Percentiles rank a stretch among this genome's conserved stretches.
These are phyloP conservation scores for Drosophila ananassae DNA, from an alignment of 1,140 invertebrate species.

Conservation along the genomic window DNA sequence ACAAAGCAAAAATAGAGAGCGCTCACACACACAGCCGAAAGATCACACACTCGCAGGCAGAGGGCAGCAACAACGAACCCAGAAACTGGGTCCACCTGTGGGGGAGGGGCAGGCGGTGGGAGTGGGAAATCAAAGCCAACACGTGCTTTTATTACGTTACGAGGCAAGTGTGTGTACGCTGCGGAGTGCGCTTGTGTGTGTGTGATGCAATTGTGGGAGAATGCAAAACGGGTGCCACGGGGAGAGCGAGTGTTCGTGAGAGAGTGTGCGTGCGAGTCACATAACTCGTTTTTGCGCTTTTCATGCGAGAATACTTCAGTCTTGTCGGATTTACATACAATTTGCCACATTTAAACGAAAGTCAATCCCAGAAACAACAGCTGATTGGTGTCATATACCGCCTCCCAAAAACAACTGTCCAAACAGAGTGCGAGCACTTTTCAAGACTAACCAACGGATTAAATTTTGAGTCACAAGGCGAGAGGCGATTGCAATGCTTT, in stretches of 20 bases:
- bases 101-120: background rate
- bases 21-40: slow-evolving; percentile 20
- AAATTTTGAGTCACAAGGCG: no score
- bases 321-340: background rate
- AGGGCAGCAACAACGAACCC: slow-evolving; percentile 50
- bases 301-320: background rate
- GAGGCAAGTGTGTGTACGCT: slow-evolving; percentile 32
- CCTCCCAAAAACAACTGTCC: background rate
- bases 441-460: no score
- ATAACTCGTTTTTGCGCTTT: slow-evolving; percentile 59
- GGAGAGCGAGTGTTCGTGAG: slow-evolving; percentile 1
- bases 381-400: background rate
- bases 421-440: background rate
- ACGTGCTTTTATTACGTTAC: slow-evolving; percentile 80
- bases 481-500: background rate
- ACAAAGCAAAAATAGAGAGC: slow-evolving; percentile 24
- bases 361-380: slow-evolving; percentile 1
- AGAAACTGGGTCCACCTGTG: slow-evolving; percentile 14
- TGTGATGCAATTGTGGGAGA: slow-evolving; percentile 65
- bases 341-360: background rate
- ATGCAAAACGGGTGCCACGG: slow-evolving; percentile 34
- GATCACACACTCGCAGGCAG: background rate
- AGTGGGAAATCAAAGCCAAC: slow-evolving; percentile 70
- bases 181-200: slow-evolving; percentile 14
- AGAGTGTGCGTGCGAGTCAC: slow-evolving; percentile 33